Percentiles rank a stretch among this genome's conserved stretches.
Evolutionary conservation across 2,797 vertebrate genomes (phyloP).

Genomic region (Adelosebastes latens): DNA sequence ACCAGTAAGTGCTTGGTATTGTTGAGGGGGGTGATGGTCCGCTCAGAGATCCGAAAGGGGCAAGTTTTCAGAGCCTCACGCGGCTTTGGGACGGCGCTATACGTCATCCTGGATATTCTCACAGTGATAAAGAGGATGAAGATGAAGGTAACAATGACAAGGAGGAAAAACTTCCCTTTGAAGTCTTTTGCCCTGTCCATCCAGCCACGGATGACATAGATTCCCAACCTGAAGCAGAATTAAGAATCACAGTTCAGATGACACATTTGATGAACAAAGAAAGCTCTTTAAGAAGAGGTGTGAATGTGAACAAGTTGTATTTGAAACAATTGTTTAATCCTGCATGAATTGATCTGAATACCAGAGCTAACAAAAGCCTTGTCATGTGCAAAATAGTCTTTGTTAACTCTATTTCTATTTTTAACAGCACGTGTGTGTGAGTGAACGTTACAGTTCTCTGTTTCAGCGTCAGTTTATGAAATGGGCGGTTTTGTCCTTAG

Average conservation of each 20-base stretch:
- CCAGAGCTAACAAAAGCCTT: no score
- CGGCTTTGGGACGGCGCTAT: no score
- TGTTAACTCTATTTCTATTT: no score
- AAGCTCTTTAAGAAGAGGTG: background rate
- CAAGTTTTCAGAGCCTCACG: rapidly evolving
- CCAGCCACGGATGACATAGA: background rate
- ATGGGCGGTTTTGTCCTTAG: no score
- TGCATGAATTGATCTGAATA: no score
- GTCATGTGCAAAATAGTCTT: no score
- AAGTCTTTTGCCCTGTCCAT: background rate
- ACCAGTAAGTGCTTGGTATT: slow-evolving; percentile 66
- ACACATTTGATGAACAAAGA: background rate
- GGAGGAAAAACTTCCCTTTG: background rate
- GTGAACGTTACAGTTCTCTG: background rate
- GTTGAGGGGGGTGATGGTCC: slow-evolving; percentile 56
- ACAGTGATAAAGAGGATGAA: rapidly evolving
- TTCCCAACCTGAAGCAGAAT: slow-evolving; percentile 15
- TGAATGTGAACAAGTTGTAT: background rate
- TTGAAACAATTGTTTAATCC: no score
- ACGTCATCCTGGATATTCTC: rapidly evolving
- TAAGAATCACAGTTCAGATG: background rate
- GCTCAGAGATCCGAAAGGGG: background rate
- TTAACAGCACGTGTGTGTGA: no score
- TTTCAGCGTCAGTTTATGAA: no score
- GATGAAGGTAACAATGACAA: background rate